Conservation (phyloP, 2,888 invertebrate species). For the Hydraecia micacea region DNA sequence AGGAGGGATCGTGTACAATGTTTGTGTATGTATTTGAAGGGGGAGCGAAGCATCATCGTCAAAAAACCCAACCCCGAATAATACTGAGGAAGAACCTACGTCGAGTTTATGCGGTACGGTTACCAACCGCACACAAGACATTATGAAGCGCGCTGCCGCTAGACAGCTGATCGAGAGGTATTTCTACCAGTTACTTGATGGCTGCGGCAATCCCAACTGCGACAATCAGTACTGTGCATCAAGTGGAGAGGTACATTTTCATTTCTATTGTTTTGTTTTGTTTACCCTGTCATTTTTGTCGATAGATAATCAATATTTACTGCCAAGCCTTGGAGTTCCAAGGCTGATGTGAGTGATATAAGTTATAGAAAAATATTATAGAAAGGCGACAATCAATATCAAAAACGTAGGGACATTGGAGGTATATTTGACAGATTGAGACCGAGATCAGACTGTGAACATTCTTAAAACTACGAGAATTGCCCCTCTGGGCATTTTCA, state of each 20-base stretch:
- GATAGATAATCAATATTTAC: constrained; percentile 24
- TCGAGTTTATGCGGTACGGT: constrained; percentile 82
- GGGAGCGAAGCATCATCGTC: constrained; percentile 90
- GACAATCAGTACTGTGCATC: constrained; percentile 97
- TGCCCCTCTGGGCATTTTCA: neutral
- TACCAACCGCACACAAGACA: constrained; percentile 87
- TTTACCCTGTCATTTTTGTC: constrained; percentile 25
- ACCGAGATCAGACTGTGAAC: no score
- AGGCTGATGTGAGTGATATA: neutral
- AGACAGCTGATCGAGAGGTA: constrained; percentile 97
- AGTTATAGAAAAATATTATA: neutral
- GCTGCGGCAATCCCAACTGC: constrained; percentile 97
- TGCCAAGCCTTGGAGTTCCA: neutral
- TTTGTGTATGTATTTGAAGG: constrained; percentile 72
- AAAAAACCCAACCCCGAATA: constrained; percentile 82
- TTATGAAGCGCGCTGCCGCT: constrained; percentile 94
- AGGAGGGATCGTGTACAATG: constrained; percentile 54
- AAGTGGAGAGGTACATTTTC: constrained; percentile 93
- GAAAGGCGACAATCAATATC: neutral
- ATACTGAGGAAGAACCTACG: constrained; percentile 76
- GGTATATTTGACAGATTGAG: no score
- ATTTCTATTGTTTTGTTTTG: constrained; percentile 26
- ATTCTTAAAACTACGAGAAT: no score
- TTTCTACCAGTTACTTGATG: constrained; percentile 97
- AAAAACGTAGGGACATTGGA: no score